These are phyloP conservation scores for Zele albiditarsus DNA, from an alignment of 2,888 invertebrate genomes.

Conservation along the genomic window DNA sequence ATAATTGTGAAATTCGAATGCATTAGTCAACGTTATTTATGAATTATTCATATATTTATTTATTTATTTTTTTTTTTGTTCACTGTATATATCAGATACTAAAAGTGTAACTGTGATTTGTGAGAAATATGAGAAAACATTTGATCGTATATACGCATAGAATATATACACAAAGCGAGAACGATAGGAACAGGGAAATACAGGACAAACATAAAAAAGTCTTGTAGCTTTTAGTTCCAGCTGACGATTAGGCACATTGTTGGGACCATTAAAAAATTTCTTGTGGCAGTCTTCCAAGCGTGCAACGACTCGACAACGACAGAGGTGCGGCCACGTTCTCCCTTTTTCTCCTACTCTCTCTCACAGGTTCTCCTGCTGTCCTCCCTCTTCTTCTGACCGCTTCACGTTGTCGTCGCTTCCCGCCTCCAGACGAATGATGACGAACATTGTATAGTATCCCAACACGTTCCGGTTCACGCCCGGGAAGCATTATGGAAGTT, in stretches of 20 bases:
- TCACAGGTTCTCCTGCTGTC: neutral
- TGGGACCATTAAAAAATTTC: conserved; percentile 31
- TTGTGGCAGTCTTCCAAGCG: conserved; percentile 40
- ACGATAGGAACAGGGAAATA: no score
- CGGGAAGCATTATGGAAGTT: conserved; percentile 55
- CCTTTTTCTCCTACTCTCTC: neutral
- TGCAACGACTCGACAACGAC: conserved; percentile 38
- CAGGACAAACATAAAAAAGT: conserved; percentile 10
- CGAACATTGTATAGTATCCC: conserved; percentile 43
- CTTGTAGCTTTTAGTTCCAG: conserved; percentile 28
- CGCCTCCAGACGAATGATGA: conserved; percentile 48
- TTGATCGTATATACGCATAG: neutral
- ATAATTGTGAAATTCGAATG: no score
- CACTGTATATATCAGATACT: neutral
- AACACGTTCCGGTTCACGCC: conserved; percentile 53
- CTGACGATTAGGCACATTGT: conserved; percentile 28
- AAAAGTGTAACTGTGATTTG: conserved; percentile 1
- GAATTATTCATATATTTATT: neutral
- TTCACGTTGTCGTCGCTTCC: conserved; percentile 12
- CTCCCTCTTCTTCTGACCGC: neutral
- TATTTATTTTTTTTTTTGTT: neutral
- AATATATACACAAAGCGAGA: neutral
- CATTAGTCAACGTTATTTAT: no score
- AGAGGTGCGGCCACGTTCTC: conserved; percentile 33
- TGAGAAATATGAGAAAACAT: neutral